Evolutionary conservation across 1,140 invertebrate species (phyloP).

Genomic region (Amyelois transitella): DNA sequence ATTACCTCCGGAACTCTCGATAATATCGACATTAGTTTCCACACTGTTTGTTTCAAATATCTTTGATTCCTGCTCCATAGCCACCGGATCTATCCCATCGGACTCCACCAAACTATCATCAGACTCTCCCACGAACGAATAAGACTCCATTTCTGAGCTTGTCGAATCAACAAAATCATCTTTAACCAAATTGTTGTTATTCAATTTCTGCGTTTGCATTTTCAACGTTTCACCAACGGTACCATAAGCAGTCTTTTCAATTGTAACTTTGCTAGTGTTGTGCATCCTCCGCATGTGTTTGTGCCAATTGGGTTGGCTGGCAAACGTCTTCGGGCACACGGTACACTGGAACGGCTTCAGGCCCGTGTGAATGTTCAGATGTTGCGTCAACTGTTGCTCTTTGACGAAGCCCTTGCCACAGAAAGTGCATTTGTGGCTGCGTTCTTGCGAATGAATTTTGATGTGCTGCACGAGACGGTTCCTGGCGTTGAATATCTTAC

Average conservation of each 20-base stretch:
- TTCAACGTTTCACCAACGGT: too few relatives aligned
- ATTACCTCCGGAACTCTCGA: neutral
- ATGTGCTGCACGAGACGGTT: slow-evolving; percentile 42
- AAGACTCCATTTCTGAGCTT: slow-evolving; percentile 7
- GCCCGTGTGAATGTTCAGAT: slow-evolving; percentile 50
- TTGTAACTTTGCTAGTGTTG: slow-evolving; percentile 17
- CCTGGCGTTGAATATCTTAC: slow-evolving; percentile 43
- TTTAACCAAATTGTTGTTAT: neutral
- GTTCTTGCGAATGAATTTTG: slow-evolving; percentile 38
- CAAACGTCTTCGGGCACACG: slow-evolving; percentile 47
- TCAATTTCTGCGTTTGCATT: neutral
- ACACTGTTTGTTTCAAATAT: slow-evolving; percentile 13
- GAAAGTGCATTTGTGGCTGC: slow-evolving; percentile 35
- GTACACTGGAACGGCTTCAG: slow-evolving; percentile 42
- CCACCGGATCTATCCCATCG: slow-evolving; percentile 25
- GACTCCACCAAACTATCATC: slow-evolving; percentile 31
- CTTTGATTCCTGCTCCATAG: slow-evolving; percentile 31
- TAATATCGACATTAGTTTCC: neutral
- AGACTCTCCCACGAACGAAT: slow-evolving; percentile 12
- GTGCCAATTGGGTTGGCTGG: slow-evolving; percentile 39
- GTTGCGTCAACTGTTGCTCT: slow-evolving; percentile 31
- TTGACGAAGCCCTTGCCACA: slow-evolving; percentile 52
- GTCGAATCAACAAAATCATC: slow-evolving; percentile 8
- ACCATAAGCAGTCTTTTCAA: neutral
- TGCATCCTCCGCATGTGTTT: slow-evolving; percentile 54